phyloP scores from a whole-genome alignment of 2,888 invertebrate genomes.

The Pyrocoelia pectoralis region DNA sequence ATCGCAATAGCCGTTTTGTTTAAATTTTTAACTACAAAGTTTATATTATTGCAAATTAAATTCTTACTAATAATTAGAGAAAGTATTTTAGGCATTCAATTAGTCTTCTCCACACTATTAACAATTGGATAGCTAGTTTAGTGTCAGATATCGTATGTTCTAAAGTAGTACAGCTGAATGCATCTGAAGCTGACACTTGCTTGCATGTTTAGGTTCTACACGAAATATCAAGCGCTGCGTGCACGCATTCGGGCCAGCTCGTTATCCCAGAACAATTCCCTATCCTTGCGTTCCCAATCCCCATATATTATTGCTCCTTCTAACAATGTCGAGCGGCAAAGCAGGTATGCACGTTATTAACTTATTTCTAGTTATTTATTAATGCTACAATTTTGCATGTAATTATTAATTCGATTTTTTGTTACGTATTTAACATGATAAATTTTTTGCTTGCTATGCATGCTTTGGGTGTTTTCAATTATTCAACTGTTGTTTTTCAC shows the following conservation, averaged over 20 bases:
- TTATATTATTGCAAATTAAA: neutral
- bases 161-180: slow-evolving; percentile 50
- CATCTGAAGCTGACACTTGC: slow-evolving; percentile 51
- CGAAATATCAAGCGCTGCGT: slow-evolving; percentile 86
- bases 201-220: slow-evolving; percentile 78
- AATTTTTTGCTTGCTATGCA: slow-evolving; percentile 4
- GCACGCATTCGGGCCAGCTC: slow-evolving; percentile 89
- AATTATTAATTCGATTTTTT: slow-evolving; percentile 7
- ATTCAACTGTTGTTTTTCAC: neutral
- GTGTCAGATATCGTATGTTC: slow-evolving; percentile 35
- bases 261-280: slow-evolving; percentile 72
- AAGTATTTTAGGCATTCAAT: slow-evolving; percentile 5
- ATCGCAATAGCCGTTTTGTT: slow-evolving; percentile 8
- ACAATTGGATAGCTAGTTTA: slow-evolving; percentile 14
- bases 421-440: neutral
- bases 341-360: slow-evolving; percentile 55
- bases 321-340: slow-evolving; percentile 51
- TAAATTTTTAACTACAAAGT: no score
- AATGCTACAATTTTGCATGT: slow-evolving; percentile 4
- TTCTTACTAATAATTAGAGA: neutral
- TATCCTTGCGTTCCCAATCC: slow-evolving; percentile 48
- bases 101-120: slow-evolving; percentile 10
- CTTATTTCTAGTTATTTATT: slow-evolving; percentile 23
- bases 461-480: neutral
- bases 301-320: slow-evolving; percentile 52